Evolutionary conservation across 2,113 vertebrate genomes (phyloP).

Genomic region (Notothenia rossii): DNA sequence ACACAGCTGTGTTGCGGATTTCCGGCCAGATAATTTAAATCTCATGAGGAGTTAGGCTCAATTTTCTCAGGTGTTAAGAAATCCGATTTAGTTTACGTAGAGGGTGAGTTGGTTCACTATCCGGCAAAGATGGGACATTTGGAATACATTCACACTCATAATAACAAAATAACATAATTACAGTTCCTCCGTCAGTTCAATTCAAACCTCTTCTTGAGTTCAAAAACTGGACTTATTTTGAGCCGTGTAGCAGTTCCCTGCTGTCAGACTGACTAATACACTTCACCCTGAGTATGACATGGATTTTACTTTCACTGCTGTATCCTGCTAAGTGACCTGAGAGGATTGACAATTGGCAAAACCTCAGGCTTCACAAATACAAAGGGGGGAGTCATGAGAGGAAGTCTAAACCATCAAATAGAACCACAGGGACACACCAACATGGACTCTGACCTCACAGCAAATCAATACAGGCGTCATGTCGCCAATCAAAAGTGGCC

Average conservation of each 20-base stretch:
- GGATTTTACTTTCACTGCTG: slow-evolving; percentile 48
- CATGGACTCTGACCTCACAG: slow-evolving; percentile 48
- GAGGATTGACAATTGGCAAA: slow-evolving; percentile 44
- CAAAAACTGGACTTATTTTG: slow-evolving; percentile 41
- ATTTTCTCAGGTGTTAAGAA: slow-evolving; percentile 32
- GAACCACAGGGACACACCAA: slow-evolving; percentile 19
- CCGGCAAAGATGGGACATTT: background rate
- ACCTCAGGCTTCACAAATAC: slow-evolving; percentile 30
- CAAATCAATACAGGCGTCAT: slow-evolving; percentile 49
- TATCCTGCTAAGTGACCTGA: slow-evolving; percentile 41
- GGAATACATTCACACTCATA: background rate
- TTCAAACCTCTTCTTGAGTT: slow-evolving; percentile 16
- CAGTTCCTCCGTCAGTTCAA: slow-evolving; percentile 33
- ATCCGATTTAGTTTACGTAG: slow-evolving; percentile 6
- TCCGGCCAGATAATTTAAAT: slow-evolving; percentile 35
- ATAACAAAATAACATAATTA: slow-evolving; percentile 35
- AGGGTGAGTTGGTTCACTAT: background rate
- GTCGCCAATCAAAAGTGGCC: slow-evolving; percentile 20
- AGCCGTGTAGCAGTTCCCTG: slow-evolving; percentile 24
- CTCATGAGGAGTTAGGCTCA: slow-evolving; percentile 25
- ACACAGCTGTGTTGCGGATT: slow-evolving; percentile 33
- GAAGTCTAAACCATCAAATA: slow-evolving; percentile 31
- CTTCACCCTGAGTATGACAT: slow-evolving; percentile 35
- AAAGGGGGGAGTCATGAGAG: slow-evolving; percentile 17
- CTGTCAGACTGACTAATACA: slow-evolving; percentile 27